Evolutionary conservation across 2,888 invertebrate species (phyloP), one percentile per base, ranked within the genome.

Genomic region (Phlogophora meticulosa): DNA sequence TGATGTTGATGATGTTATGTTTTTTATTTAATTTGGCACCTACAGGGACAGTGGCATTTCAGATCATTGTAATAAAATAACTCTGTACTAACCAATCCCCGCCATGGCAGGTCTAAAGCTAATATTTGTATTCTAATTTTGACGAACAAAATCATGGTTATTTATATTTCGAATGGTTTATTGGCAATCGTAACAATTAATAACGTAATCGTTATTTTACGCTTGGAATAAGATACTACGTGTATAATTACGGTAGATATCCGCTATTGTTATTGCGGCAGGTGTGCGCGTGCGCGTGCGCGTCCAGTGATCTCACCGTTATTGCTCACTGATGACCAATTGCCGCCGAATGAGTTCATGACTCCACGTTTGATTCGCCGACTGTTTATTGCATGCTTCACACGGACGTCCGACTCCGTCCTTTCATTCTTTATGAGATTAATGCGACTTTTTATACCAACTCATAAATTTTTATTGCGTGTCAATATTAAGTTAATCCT

Each of bases 321-420:
- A 91, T 93, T 93, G 93, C 94, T 94, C 93, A 94, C 89, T 90
- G 88, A 89, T 91, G 91, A 91, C 90, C 91, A 90, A 91, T 88
- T 88, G 89, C 89, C 83, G 85, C 85, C 85, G 81, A 87, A 87
- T 91, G 90, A 90, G 90, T 91, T 90, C 91, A 90, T 84, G 87
- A 88, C 87, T 85, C 80, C 78, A 69, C 77, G 67, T 85, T 83
- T 85, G 85, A 83, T 85, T 70, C 59, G 81, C 85, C 81, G 81
- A 76, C 83, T 81, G 65, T 70, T 78, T 73, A 82, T 81, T 77
- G 66, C 74, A 51, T 57, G 56, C 52, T 69, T 70, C 72, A 64
- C 66, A 52, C 58, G 72, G 63, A 80, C 57, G 57, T 60, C 60
- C 73, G 59, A 61, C 57, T 48, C 20, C 62, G 81, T 77, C 64